Percentiles rank a stretch among this genome's conserved stretches.
These are phyloP conservation scores for Halcyon leucocephala DNA, from an alignment of 2,797 vertebrate genomes.

Conservation along the genomic window DNA sequence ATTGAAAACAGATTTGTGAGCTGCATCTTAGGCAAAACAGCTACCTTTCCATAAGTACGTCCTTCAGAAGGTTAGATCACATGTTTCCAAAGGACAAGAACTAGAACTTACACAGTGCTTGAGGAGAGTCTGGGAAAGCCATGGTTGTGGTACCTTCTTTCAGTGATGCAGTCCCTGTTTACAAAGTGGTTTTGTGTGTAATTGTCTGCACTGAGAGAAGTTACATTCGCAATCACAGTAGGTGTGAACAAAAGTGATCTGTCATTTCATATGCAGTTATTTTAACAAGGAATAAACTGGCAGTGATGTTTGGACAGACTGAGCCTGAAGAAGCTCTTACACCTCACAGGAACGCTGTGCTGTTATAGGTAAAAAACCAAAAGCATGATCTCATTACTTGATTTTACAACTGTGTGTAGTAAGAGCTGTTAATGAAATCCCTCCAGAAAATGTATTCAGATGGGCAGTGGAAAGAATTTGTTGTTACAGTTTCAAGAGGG, in stretches of 20 bases:
- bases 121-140: background rate
- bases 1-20: conserved; percentile 28
- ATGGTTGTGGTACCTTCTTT: rapidly evolving
- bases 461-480: background rate
- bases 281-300: background rate
- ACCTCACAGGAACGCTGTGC: background rate
- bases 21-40: background rate
- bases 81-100: background rate
- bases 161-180: background rate
- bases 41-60: background rate
- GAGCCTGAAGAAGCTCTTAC: background rate
- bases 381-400: background rate
- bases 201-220: background rate
- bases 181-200: background rate
- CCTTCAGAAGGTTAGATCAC: background rate
- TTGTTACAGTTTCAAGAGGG: background rate
- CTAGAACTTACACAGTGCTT: background rate
- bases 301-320: background rate
- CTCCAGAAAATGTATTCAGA: background rate
- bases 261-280: background rate
- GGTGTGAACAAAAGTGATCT: background rate
- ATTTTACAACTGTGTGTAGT: background rate
- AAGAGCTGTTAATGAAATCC: background rate
- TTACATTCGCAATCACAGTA: background rate
- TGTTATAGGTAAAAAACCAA: background rate